Evolutionary conservation across 1,140 invertebrate species (phyloP).

Genomic region (Heliconius congener): DNA sequence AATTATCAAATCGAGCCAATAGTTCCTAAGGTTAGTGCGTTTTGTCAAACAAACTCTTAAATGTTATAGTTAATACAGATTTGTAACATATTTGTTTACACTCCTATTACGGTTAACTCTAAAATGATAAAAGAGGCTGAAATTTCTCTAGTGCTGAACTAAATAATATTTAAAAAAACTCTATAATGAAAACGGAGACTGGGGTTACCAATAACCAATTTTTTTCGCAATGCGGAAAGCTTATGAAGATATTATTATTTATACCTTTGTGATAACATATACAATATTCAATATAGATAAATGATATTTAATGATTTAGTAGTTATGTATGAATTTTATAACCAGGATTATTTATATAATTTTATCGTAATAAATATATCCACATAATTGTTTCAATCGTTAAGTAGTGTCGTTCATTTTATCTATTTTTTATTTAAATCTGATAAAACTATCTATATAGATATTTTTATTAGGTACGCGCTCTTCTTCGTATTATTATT

Average conservation of each 20-base stretch:
- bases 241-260: background rate
- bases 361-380: background rate
- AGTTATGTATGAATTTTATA: background rate
- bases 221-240: background rate
- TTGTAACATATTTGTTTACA: background rate
- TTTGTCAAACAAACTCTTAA: too few species aligned
- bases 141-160: too few species aligned
- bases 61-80: too few species aligned
- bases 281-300: background rate
- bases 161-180: too few species aligned
- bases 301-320: background rate
- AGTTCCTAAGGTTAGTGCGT: too few species aligned
- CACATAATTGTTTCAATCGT: background rate
- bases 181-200: background rate
- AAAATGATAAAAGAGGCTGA: too few species aligned
- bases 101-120: background rate
- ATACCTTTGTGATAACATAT: background rate
- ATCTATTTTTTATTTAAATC: background rate
- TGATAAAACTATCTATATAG: too few species aligned
- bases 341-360: background rate
- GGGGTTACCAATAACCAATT: background rate
- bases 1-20: too few species aligned
- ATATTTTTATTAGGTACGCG: too few species aligned
- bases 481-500: too few species aligned
- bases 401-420: too few species aligned